Evolutionary conservation across 2,888 invertebrate species (phyloP), one percentile per base, ranked within the genome.

Genomic region (Geophilus truncorum): DNA sequence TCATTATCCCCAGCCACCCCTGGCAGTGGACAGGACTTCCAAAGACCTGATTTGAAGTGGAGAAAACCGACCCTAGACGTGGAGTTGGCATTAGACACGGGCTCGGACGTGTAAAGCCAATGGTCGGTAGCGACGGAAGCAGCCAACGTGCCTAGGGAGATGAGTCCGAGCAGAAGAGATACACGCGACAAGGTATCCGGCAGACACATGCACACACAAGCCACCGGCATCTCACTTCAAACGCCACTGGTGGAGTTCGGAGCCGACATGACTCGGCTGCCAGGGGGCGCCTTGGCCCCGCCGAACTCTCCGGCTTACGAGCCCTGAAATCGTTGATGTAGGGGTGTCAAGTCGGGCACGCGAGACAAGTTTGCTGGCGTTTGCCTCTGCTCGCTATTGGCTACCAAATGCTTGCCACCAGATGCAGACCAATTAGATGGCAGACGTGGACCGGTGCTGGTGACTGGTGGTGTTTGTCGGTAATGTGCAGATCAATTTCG

Each of bases 101-200:
- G 80, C 36, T 82, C 82, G 62, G 80, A 79, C 77, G 81, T 82
- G 80, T 81, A 82, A 25, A 80, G 78, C 82, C 82, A 82, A n/a
- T 82, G 81, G 80, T 82, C 82, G 23, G 82, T 82, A 51, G 80
- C 81, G 15, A 81, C 75, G 23, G 82, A 77, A 0, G 79, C 80
- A 9, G 77, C 79, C 76, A 82, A 77, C 1, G 82, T 34, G 23
- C 32, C 79, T 51, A 81, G 34, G 12, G 82, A 81, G 30, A 81
- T 62, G 34, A 81, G 78, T 12, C 81, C 40, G 62, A 78, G 80
- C 28, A 81, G 76, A 57, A 82, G 57, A n/a, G 82, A 81, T 77
- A 80, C 45, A 4, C 82, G 79, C 51, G 82, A 82, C 51, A 82
- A 57, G 18, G 82, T 82, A 32, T 78, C 34, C 81, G 78, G 82